phyloP scores from a whole-genome alignment of 2,888 invertebrate species.

The Merodon equestris region DNA sequence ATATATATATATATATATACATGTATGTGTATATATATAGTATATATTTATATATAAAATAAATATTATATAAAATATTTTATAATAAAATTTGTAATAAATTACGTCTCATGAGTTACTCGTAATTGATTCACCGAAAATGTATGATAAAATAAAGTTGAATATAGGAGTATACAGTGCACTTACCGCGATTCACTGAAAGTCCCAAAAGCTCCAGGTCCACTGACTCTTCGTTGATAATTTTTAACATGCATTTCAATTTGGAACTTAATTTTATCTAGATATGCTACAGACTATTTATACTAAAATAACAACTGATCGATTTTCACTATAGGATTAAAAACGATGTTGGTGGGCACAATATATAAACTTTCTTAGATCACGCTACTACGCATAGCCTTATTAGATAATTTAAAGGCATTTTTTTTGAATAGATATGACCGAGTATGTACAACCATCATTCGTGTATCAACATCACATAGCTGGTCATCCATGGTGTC shows the following conservation, averaged over 20 bases:
- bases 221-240: conserved; percentile 78
- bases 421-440: conserved; percentile 31
- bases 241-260: conserved; percentile 78
- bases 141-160: too few species aligned
- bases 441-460: conserved; percentile 48
- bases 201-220: conserved; percentile 79
- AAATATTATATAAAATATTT: too few species aligned
- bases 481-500: conserved; percentile 46
- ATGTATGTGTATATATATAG: too few species aligned
- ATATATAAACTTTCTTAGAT: conserved; percentile 57
- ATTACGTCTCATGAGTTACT: too few species aligned
- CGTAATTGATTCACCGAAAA: too few species aligned
- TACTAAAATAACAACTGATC: conserved; percentile 40
- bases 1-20: too few species aligned
- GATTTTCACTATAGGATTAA: conserved; percentile 51
- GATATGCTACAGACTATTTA: conserved; percentile 28
- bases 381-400: conserved; percentile 48
- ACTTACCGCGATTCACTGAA: conserved; percentile 78
- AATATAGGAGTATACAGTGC: too few species aligned
- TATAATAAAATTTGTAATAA: too few species aligned
- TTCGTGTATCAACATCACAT: conserved; percentile 37
- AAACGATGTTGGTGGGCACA: conserved; percentile 61
- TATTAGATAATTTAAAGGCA: conserved; percentile 31
- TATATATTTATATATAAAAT: too few species aligned
- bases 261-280: conserved; percentile 36